Evolutionary conservation across 1,140 invertebrate genomes (phyloP), one percentile per base, ranked within the genome.

Genomic region (Eufriesea mexicana): DNA sequence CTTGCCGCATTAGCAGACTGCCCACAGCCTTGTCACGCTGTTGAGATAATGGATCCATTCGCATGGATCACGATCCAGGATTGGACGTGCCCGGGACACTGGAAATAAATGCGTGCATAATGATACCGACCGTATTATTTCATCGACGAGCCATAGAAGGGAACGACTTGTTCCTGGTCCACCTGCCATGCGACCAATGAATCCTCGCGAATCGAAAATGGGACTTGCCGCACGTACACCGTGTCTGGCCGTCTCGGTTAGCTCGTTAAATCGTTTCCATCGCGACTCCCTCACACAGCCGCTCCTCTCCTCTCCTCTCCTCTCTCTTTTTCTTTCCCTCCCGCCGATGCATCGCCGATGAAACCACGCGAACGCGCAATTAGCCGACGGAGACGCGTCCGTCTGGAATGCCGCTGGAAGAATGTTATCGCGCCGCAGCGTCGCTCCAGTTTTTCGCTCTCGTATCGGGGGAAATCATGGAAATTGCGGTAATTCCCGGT

Each of bases 31-130:
- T 93, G 92, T 93, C 91, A 91, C 88, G 86, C 89, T 93, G 93
- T 94, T 93, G 93, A 93, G 92, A 93, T 94, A 94, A 94, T 93
- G 90, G 89, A 93, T 91, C 92, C 89, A 93, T 94, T 94, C 93
- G 92, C 92, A 90, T 93, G 92, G 91, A 93, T 92, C 91, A 92
- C 90, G 89, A 87, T 90, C 86, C 84, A 90, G 89, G 92, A 93
- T 93, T 94, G 92, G 90, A 92, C 79, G 90, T 90, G 89, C 87
- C 79, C 88, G 86, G 87, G 86, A 91, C 90, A 93, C 91, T 93
- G 91, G 91, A 92, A 93, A 94, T 92, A 92, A 89, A 93, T 91
- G 85, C 88, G 89, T 85, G 90, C 85, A 90, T 92, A 91, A 93
- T 92, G 90, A 90, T 89, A 90, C 84, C 75, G 73, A 72, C 79